phyloP scores from a whole-genome alignment of 1,140 invertebrate species.

The Microplitis mediator region DNA sequence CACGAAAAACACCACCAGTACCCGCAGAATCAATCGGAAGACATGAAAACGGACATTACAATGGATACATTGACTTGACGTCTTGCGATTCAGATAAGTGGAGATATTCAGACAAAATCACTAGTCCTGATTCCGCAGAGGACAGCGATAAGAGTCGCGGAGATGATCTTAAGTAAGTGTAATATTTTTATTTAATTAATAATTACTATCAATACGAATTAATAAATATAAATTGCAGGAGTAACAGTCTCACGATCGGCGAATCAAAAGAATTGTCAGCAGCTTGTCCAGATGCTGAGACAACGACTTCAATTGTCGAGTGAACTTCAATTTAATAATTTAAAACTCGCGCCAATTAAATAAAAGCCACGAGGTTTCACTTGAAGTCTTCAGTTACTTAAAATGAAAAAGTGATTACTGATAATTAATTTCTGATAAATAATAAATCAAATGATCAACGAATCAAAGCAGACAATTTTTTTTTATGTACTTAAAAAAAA shows the following conservation, averaged over 20 bases:
- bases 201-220: background rate
- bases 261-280: constrained; percentile 36
- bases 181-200: background rate
- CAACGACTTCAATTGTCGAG: constrained; percentile 30
- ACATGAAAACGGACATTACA: constrained; percentile 47
- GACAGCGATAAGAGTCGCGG: constrained; percentile 26
- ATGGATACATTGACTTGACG: constrained; percentile 36
- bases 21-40: constrained; percentile 36
- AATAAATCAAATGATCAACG: background rate
- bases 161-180: constrained; percentile 36
- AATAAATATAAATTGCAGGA: constrained; percentile 34
- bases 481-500: constrained; percentile 11
- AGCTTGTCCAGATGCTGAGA: constrained; percentile 29
- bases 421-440: background rate
- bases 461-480: background rate
- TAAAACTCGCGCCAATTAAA: constrained; percentile 5
- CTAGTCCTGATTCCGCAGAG: constrained; percentile 29
- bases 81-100: constrained; percentile 33
- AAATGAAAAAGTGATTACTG: background rate
- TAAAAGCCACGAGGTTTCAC: background rate
- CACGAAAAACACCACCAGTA: constrained; percentile 33
- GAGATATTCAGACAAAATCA: constrained; percentile 35
- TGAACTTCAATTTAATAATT: constrained; percentile 4
- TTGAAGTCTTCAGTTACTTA: background rate
- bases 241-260: constrained; percentile 22